phyloP scores from a whole-genome alignment of 2,888 invertebrate species.

The Drosophila vallismaia region DNA sequence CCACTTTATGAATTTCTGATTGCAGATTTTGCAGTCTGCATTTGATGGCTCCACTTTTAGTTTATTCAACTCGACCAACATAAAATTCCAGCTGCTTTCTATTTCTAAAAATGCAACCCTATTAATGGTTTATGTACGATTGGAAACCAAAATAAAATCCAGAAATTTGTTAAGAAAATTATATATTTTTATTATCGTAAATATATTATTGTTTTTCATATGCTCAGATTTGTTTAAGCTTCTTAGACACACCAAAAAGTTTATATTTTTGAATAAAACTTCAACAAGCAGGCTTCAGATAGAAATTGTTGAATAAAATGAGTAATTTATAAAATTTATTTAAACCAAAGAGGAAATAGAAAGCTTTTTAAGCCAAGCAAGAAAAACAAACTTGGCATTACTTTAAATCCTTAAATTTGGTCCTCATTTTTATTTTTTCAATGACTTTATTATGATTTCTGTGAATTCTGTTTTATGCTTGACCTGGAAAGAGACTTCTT shows the following conservation, averaged over 20 bases:
- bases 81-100: not conserved
- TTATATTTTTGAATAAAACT: too few species aligned
- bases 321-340: too few species aligned
- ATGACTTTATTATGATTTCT: too few species aligned
- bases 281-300: too few species aligned
- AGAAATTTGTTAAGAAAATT: not conserved
- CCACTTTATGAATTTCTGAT: slow-evolving; percentile 44
- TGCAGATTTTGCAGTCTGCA: slow-evolving; percentile 25
- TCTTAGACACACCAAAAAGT: too few species aligned
- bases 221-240: too few species aligned
- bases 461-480: slow-evolving; percentile 15
- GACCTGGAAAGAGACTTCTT: slow-evolving; percentile 21
- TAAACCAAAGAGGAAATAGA: too few species aligned
- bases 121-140: not conserved
- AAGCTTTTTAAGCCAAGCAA: too few species aligned
- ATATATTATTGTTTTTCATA: not conserved
- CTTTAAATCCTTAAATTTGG: too few species aligned
- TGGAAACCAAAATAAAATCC: not conserved
- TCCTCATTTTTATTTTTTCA: too few species aligned
- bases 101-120: not conserved
- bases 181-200: not conserved
- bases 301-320: too few species aligned
- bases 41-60: slow-evolving; percentile 33
- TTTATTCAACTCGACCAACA: slow-evolving; percentile 1
- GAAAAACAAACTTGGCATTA: too few species aligned